Evolutionary conservation across 1,140 invertebrate species (phyloP).

Genomic region (Caenorhabditis briggsae): DNA sequence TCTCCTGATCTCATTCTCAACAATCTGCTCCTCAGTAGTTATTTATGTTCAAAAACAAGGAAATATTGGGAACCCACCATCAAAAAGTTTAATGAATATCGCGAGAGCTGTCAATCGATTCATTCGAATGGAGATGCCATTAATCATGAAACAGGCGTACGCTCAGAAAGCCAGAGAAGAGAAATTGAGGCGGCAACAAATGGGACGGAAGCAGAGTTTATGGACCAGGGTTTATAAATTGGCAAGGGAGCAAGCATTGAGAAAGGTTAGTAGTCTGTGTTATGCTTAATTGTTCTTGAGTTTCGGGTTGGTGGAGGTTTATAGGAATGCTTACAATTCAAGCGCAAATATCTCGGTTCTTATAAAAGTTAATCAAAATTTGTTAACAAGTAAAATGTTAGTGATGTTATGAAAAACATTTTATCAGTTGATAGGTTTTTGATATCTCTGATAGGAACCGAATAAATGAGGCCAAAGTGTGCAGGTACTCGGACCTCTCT

Average conservation of each 20-base stretch:
- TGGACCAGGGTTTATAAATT: conserved; percentile 56
- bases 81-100: conserved; percentile 55
- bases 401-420: too few species aligned
- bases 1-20: conserved; percentile 63
- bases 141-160: conserved; percentile 74
- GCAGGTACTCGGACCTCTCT: too few species aligned
- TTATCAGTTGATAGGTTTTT: too few species aligned
- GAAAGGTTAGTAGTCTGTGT: conserved; percentile 19
- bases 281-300: too few species aligned
- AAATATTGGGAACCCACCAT: conserved; percentile 58
- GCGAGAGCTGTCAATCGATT: conserved; percentile 59
- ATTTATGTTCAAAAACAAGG: conserved; percentile 59
- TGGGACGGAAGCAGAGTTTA: conserved; percentile 57
- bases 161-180: conserved; percentile 63
- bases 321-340: too few species aligned
- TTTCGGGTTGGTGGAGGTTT: too few species aligned
- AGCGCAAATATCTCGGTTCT: too few species aligned
- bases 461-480: too few species aligned
- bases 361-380: too few species aligned
- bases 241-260: conserved; percentile 52
- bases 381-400: too few species aligned
- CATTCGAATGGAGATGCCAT: conserved; percentile 72
- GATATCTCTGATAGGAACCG: too few species aligned
- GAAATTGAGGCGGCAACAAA: conserved; percentile 54
- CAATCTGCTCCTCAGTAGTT: conserved; percentile 61